A percentile compares a stretch with the other conserved stretches of the same genome.
These are phyloP conservation scores for Ips nitidus DNA, from an alignment of 1,140 invertebrate genomes.

Conservation along the genomic window DNA sequence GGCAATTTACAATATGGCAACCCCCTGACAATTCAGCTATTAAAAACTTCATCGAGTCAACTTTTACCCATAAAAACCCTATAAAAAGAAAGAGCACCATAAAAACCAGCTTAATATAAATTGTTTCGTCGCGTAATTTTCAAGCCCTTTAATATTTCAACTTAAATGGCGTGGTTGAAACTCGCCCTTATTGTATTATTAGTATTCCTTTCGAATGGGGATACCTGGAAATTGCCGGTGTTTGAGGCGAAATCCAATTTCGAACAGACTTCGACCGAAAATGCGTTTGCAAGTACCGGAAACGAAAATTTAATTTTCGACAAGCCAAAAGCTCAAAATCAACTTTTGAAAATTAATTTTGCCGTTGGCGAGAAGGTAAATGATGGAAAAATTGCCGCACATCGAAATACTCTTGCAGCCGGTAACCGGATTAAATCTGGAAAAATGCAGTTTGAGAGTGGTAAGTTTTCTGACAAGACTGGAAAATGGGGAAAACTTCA, in stretches of 20 bases:
- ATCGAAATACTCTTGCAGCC: not conserved
- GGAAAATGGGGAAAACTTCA: not conserved
- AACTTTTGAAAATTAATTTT: conserved; percentile 10
- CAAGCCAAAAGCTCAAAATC: conserved; percentile 9
- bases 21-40: too few species aligned
- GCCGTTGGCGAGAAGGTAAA: conserved; percentile 1
- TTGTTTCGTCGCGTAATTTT: too few species aligned
- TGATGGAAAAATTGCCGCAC: conserved; percentile 13
- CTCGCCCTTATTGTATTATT: too few species aligned
- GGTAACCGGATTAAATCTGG: conserved; percentile 17
- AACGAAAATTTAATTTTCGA: conserved; percentile 18
- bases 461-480: conserved; percentile 5
- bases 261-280: not conserved
- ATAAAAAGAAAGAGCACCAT: too few species aligned
- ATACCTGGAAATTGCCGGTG: too few species aligned
- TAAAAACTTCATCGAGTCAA: too few species aligned
- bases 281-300: conserved; percentile 2
- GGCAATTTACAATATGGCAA: too few species aligned
- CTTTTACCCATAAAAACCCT: too few species aligned
- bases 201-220: too few species aligned
- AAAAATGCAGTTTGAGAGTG: conserved; percentile 13
- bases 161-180: too few species aligned
- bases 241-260: conserved; percentile 7
- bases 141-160: too few species aligned
- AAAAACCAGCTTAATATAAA: too few species aligned